Evolutionary conservation across 2,888 invertebrate species (phyloP).

Genomic region (Chrysotoxum bicinctum): DNA sequence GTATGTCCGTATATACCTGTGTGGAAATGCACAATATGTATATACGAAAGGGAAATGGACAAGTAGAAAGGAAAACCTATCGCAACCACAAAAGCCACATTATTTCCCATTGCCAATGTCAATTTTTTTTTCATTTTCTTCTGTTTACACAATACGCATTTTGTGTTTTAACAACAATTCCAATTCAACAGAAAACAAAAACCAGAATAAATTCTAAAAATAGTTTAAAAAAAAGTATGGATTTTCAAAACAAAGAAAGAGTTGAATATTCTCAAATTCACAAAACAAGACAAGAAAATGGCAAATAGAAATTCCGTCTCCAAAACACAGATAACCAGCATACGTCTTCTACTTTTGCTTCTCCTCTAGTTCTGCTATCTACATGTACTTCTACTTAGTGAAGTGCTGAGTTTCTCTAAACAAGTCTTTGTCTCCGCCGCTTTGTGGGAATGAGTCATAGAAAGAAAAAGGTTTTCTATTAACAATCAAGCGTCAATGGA

Average conservation of each 20-base stretch:
- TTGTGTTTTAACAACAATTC: neutral
- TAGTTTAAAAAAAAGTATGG: slow-evolving; percentile 12
- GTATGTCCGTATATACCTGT: neutral
- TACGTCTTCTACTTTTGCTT: neutral
- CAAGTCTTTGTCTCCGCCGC: slow-evolving; percentile 5
- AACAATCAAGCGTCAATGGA: neutral
- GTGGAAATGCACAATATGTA: neutral
- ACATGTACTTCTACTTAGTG: too few species aligned
- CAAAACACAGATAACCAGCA: slow-evolving; percentile 1
- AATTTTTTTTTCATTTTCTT: neutral
- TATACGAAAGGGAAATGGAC: neutral
- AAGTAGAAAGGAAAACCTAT: neutral
- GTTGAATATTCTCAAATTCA: slow-evolving; percentile 16
- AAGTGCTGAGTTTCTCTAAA: neutral
- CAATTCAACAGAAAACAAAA: too few species aligned
- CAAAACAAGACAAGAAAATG: slow-evolving; percentile 5
- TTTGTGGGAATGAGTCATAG: neutral
- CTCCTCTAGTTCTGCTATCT: neutral
- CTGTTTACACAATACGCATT: slow-evolving; percentile 13
- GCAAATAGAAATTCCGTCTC: slow-evolving; percentile 1
- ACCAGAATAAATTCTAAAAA: slow-evolving; percentile 42
- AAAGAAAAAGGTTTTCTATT: neutral
- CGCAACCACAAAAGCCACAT: slow-evolving; percentile 13
- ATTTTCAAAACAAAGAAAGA: slow-evolving; percentile 54
- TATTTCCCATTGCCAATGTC: slow-evolving; percentile 29